Evolutionary conservation across 2,888 invertebrate species (phyloP).

Genomic region (Hartigia nigra): DNA sequence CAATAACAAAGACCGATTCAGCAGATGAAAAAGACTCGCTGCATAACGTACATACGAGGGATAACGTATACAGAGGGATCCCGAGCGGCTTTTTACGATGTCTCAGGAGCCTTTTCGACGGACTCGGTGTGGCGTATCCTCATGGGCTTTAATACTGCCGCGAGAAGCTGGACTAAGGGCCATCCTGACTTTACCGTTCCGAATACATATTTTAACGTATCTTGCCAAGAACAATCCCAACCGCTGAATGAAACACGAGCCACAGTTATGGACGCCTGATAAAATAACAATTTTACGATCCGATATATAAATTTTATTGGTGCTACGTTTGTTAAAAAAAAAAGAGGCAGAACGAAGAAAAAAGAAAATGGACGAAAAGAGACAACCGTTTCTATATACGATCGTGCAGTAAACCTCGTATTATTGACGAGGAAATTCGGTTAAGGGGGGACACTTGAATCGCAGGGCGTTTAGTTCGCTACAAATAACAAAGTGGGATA

Average conservation of each 20-base stretch:
- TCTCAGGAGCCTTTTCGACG: neutral
- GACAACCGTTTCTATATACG: neutral
- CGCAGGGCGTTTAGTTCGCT: neutral
- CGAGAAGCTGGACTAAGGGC: neutral
- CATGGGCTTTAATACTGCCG: neutral
- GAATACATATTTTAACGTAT: neutral
- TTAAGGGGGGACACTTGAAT: neutral
- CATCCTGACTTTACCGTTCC: neutral
- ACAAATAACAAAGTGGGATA: neutral
- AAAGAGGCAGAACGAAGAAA: conserved; percentile 11
- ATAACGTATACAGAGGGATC: neutral
- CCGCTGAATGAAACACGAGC: neutral
- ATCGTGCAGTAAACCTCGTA: neutral
- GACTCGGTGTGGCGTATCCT: neutral
- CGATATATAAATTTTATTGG: neutral
- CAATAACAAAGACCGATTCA: neutral
- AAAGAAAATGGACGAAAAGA: neutral
- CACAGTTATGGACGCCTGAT: neutral
- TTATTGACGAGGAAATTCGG: neutral
- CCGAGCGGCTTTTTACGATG: neutral
- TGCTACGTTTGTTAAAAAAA: conserved; percentile 14
- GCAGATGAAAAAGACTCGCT: neutral
- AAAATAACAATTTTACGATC: neutral
- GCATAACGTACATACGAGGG: neutral
- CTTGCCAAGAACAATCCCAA: neutral